Conservation (phyloP, 2,888 invertebrate genomes). For the Steinernema hermaphroditum region DNA sequence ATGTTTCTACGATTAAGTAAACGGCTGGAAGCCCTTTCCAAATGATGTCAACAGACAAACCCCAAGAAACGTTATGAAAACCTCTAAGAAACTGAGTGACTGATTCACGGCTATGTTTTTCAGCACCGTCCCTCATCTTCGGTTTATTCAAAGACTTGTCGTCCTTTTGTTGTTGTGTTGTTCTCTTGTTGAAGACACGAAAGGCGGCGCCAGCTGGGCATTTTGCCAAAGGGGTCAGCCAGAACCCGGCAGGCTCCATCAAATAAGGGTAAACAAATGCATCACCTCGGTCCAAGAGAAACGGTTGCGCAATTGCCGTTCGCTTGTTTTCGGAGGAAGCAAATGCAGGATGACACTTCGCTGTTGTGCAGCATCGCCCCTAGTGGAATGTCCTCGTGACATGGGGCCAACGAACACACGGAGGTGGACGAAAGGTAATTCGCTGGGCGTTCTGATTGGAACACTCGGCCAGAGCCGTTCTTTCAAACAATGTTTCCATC, state of each 20-base stretch:
- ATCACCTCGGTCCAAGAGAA: neutral
- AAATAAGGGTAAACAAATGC: constrained; percentile 22
- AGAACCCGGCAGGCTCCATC: neutral
- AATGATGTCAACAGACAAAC: too few relatives aligned
- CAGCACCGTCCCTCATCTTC: neutral
- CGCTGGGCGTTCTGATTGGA: too few relatives aligned
- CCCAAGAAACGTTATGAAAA: too few relatives aligned
- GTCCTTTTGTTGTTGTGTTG: constrained; percentile 7
- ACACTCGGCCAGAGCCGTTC: neutral
- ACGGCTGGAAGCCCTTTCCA: too few relatives aligned
- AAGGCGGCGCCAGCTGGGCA: constrained; percentile 1
- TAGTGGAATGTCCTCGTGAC: neutral
- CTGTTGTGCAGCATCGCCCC: neutral
- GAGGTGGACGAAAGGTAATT: too few relatives aligned
- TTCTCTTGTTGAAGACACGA: neutral
- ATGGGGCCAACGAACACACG: too few relatives aligned
- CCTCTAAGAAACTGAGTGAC: too few relatives aligned
- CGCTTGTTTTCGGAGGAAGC: neutral
- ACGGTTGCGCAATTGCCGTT: constrained; percentile 6
- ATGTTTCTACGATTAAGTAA: too few relatives aligned
- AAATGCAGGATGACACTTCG: neutral
- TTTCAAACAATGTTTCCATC: constrained; percentile 19
- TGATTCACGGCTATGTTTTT: neutral
- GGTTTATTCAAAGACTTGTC: neutral
- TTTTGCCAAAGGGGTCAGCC: constrained; percentile 19